Evolutionary conservation across 2,888 invertebrate species (phyloP), one percentile per base, ranked within the genome.

Genomic region (Aspidapion aeneum): DNA sequence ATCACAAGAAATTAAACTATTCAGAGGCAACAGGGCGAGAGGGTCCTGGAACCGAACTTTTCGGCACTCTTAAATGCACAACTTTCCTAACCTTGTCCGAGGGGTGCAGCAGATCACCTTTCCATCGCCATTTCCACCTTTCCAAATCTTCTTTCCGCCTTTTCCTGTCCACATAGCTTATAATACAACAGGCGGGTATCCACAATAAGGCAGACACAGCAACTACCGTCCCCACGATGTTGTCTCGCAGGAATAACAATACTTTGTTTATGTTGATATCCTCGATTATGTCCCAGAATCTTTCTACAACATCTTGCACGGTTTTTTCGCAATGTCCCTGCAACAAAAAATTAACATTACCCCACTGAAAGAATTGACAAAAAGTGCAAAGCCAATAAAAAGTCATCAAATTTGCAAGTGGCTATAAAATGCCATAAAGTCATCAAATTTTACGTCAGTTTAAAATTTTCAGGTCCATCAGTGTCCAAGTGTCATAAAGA

Each of bases 241-340:
- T 96, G 81, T 96, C 95, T 63, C 93, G 88, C 59, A 96, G 83
- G 78, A 96, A 95, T 59, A 93, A 85, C 72, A 95, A 84, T 71
- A 95, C 93, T 76, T 94, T 93, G 78, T 94, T 96, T 64, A 96
- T 95, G 79, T 95, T 95, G 63, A 96, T 95, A 74, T 96, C 95
- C 80, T 97, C 96, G 66, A 98, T 96, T 58, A 98, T 96, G 77
- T 96, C 94, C 96, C 97, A 98, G 80, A 98, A 94, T 22, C 97
- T 86, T 79, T 96, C 95, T 9, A 97, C 95, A 20, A 97, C 94
- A 77, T 97, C 96, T 77, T 95, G 94, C 65, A 94, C 92, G 0
- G 95, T 94, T 80, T 96, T 95, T 79, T 96, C 94, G 76, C 97
- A 98, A 21, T 91, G 86, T 7, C 97, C 97, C 94, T 96, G 12